Evolutionary conservation across 1,140 invertebrate species (phyloP), one percentile per base, ranked within the genome.

Genomic region (Popillia japonica): DNA sequence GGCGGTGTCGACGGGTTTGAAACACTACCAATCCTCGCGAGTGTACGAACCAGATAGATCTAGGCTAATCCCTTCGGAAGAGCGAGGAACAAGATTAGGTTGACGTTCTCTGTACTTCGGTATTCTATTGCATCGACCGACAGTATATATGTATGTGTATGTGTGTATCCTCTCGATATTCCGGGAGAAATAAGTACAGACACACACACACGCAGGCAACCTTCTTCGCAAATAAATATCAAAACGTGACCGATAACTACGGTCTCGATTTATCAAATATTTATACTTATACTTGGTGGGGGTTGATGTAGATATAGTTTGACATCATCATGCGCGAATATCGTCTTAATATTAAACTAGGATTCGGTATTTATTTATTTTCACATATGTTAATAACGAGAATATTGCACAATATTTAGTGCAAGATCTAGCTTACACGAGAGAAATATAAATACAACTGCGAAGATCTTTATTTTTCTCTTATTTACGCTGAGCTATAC

Each of bases 11-110:
- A 68, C 64, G 73, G 73, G 79, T 76, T 75, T 76, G 78, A 41
- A 77, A 77, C 72, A 74, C 72, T 78, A 76, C 44, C 77, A 78
- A 80, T 76, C 77, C 79, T 78, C 79, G 61, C 22, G 79, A 78
- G 79, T 76, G 79, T 80, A 78, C 76, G 79, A 68, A 72, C 68
- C 73, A 75, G 68, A 75, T 80, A 80, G 79, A 80, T 80, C 77
- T 74, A 42, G 64, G 78, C 77, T 78, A 80, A 80, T 80, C 79
- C 79, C 79, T 44, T 76, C 61, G 77, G 79, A 78, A 78, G 77
- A 72, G 64, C 73, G 42, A 6, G 77, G 77, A 78, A 78, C 72
- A 74, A 72, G 77, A 72, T 78, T 78, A 73, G 40, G 42, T 73
- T 59, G 68, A 64, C 61, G 68, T 20, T 44, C 72, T 11, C 41